Percentiles rank a stretch among this genome's conserved stretches.
Conservation (phyloP, 30 jellyfish, hydroid and myxozoan species). For the Cassiopea andromeda region DNA sequence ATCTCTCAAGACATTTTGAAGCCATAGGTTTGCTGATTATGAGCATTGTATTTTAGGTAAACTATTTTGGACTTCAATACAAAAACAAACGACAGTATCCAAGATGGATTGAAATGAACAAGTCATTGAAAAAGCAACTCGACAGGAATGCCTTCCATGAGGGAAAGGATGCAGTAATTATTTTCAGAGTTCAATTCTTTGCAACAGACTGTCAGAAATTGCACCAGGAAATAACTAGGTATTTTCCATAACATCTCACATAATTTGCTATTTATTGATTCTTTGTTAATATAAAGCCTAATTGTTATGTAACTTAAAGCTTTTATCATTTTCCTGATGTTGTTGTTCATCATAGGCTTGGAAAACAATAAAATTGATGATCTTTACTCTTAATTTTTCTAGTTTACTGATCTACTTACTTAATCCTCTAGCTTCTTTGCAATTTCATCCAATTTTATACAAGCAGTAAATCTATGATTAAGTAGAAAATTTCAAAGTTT, state of each 20-base stretch:
- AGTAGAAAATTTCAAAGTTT: no score
- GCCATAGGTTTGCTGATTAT: background rate
- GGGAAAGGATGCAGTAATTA: constrained; percentile 71
- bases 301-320: no score
- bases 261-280: background rate
- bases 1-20: no score
- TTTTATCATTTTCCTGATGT: no score
- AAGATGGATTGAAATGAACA: constrained; percentile 92
- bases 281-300: background rate
- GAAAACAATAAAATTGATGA: no score
- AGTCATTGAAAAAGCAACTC: constrained; percentile 74
- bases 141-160: constrained; percentile 73
- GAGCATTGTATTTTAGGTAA: constrained; percentile 48
- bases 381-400: no score
- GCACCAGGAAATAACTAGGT: constrained; percentile 97
- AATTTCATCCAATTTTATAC: no score
- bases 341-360: no score
- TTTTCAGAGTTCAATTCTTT: constrained; percentile 83
- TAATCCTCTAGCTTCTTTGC: no score
- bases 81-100: constrained; percentile 65
- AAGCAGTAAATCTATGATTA: no score
- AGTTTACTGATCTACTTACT: no score
- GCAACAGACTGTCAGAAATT: constrained; percentile 70
- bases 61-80: constrained; percentile 91
- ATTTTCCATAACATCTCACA: background rate